phyloP scores from a whole-genome alignment of 2,113 vertebrate genomes.

The Gymnorhina tibicen region DNA sequence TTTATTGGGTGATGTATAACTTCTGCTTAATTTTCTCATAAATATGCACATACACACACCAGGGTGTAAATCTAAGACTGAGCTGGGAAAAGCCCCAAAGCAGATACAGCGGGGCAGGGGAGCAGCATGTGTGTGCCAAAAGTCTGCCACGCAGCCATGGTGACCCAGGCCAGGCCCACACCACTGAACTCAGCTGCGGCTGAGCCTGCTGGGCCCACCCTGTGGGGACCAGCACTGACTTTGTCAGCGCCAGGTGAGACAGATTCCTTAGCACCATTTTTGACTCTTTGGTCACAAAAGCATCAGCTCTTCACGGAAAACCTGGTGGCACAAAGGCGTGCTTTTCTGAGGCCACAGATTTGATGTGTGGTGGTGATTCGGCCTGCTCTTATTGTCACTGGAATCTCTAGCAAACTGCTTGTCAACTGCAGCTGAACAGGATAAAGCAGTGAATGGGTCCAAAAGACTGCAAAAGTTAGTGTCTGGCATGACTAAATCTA shows the following conservation, averaged over 20 bases:
- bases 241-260: neutral
- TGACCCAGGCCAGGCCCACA: neutral
- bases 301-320: neutral
- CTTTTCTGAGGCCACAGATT: neutral
- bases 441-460: neutral
- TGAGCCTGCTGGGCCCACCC: fast-evolving
- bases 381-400: neutral
- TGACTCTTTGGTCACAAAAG: neutral
- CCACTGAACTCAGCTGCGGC: fast-evolving
- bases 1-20: neutral
- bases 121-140: fast-evolving
- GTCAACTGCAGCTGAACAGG: neutral
- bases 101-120: fast-evolving
- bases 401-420: neutral
- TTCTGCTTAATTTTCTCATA: neutral
- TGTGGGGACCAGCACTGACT: fast-evolving
- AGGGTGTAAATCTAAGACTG: neutral
- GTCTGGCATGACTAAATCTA: neutral
- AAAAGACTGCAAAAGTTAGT: neutral
- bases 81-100: neutral
- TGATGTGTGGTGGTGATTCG: neutral
- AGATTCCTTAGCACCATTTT: neutral
- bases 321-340: fast-evolving
- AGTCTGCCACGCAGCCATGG: neutral
- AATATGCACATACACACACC: neutral